These are phyloP conservation scores for Lydus trimaculatus DNA, from an alignment of 2,888 invertebrate genomes.

Conservation along the genomic window DNA sequence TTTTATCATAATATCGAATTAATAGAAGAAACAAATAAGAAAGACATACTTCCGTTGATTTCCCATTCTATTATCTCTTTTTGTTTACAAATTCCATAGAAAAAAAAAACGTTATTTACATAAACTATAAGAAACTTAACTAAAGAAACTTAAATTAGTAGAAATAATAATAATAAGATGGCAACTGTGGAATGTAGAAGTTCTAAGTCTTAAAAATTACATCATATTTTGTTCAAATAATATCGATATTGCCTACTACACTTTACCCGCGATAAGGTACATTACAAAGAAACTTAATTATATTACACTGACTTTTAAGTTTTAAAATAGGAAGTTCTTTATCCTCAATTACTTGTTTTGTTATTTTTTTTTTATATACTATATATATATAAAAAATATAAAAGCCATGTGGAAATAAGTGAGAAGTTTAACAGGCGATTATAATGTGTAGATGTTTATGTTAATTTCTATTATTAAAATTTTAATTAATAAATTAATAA, in stretches of 20 bases:
- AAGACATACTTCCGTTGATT: not conserved
- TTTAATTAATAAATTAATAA: slow-evolving; percentile 64
- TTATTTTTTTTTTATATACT: too few species aligned
- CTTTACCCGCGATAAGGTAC: slow-evolving; percentile 45
- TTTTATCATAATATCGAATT: not conserved
- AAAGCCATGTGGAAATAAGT: slow-evolving; percentile 41
- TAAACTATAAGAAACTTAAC: slow-evolving; percentile 49
- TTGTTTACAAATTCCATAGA: slow-evolving; percentile 33
- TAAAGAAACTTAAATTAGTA: slow-evolving; percentile 27
- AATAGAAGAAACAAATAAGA: not conserved
- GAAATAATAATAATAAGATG: slow-evolving; percentile 34
- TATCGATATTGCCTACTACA: slow-evolving; percentile 55
- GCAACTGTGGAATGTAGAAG: slow-evolving; percentile 47
- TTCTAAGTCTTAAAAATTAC: slow-evolving; percentile 41
- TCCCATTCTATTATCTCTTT: slow-evolving; percentile 12
- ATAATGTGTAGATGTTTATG: slow-evolving; percentile 26
- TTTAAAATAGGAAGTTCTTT: slow-evolving; percentile 31
- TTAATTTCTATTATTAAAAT: slow-evolving; percentile 9
- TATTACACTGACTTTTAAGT: slow-evolving; percentile 35
- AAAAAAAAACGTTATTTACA: slow-evolving; percentile 44
- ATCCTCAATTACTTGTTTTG: not conserved
- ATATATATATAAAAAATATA: slow-evolving; percentile 44
- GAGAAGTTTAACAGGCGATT: slow-evolving; percentile 40
- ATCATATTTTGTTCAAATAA: slow-evolving; percentile 44
- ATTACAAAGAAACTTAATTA: slow-evolving; percentile 18